A percentile compares a stretch with the other conserved stretches of the same genome.
phyloP scores from a whole-genome alignment of 2,797 vertebrate genomes.

The Coilia nasus region DNA sequence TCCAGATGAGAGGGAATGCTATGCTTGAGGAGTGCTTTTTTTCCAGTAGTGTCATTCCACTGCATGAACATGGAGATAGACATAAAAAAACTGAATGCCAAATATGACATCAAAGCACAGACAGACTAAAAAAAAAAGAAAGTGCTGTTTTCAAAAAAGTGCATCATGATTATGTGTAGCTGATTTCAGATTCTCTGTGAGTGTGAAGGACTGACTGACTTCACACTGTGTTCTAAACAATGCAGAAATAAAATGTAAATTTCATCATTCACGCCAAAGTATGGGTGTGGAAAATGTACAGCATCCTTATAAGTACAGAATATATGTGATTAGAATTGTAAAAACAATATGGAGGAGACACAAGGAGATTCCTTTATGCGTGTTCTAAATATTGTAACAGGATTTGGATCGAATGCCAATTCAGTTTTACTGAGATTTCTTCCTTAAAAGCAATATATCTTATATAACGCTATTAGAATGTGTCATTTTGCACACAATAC shows the following conservation, averaged over 20 bases:
- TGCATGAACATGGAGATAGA: not conserved
- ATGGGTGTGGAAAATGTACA: not conserved
- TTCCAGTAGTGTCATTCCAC: not conserved
- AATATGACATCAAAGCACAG: slow-evolving; percentile 21
- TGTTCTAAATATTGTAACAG: not conserved
- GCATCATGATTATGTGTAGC: not conserved
- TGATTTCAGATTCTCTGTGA: not conserved
- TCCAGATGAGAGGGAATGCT: not conserved
- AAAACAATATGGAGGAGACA: not conserved
- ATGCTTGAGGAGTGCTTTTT: not conserved
- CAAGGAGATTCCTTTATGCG: not conserved
- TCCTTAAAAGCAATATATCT: not conserved
- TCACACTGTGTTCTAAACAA: not conserved
- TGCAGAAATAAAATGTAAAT: not conserved
- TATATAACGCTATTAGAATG: not conserved
- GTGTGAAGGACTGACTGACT: not conserved
- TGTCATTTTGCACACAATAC: not conserved
- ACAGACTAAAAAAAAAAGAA: not conserved
- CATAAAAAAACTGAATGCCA: slow-evolving; percentile 7
- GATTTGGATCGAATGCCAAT: not conserved
- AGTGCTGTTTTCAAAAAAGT: not conserved
- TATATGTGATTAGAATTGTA: not conserved
- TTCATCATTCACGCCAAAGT: not conserved
- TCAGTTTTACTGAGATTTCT: not conserved
- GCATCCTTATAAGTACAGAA: not conserved